A percentile compares a stretch with the other conserved stretches of the same genome.
phyloP scores from a whole-genome alignment of 2,113 vertebrate genomes.

The Rallus limicola region DNA sequence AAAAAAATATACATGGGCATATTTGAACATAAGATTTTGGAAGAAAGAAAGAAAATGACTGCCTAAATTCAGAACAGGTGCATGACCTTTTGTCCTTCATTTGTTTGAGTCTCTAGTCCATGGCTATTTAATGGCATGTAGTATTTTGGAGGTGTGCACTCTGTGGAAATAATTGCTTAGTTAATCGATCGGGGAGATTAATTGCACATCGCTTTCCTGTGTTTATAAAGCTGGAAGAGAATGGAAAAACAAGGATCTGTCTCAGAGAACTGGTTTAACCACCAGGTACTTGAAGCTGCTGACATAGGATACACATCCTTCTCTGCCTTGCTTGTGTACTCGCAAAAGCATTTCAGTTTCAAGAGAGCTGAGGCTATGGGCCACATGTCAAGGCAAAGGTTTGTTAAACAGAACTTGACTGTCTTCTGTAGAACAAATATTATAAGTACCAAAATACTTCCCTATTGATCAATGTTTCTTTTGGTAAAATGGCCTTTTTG shows the following conservation, averaged over 20 bases:
- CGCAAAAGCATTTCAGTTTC: not conserved
- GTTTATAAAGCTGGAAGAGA: not conserved
- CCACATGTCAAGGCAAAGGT: not conserved
- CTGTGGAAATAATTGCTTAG: not conserved
- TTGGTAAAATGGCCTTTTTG: not conserved
- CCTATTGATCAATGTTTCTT: not conserved
- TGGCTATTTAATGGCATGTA: not conserved
- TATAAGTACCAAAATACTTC: not conserved
- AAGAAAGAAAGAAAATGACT: not conserved
- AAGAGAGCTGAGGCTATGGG: not conserved
- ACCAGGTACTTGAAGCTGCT: not conserved
- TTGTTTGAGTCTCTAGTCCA: not conserved
- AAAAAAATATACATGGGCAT: not conserved
- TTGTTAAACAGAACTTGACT: not conserved
- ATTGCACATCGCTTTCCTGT: not conserved
- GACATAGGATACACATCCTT: not conserved
- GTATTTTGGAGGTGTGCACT: not conserved
- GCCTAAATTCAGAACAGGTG: not conserved
- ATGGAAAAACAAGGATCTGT: not conserved
- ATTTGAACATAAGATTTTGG: fast-evolving
- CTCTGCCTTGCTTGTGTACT: not conserved
- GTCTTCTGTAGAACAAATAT: not conserved
- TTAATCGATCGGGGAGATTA: fast-evolving
- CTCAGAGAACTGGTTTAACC: not conserved
- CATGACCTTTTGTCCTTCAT: not conserved